These are phyloP conservation scores for Rana temporaria DNA, from an alignment of 2,113 vertebrate species.

Conservation along the genomic window DNA sequence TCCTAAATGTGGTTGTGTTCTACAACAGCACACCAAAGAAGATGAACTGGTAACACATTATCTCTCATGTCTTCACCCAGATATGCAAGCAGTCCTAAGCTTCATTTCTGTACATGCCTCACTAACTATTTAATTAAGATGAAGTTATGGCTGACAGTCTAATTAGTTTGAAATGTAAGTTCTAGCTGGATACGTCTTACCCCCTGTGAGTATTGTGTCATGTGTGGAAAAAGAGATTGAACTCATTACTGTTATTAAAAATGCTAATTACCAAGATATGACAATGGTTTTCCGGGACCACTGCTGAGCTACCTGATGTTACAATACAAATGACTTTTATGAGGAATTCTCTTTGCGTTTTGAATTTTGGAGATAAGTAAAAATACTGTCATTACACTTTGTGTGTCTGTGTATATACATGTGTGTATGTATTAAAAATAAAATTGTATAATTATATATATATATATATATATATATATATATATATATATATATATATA, in stretches of 20 bases:
- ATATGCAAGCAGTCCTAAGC: conserved; percentile 1
- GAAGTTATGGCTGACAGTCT: conserved; percentile 52
- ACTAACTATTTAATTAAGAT: conserved; percentile 59
- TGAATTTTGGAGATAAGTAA: neutral
- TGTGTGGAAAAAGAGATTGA: neutral
- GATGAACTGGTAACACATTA: neutral
- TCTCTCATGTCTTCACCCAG: conserved; percentile 3
- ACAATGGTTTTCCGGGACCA: neutral
- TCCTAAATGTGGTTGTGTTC: neutral
- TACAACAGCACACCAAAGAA: neutral
- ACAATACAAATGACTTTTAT: neutral
- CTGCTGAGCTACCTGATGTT: conserved; percentile 11
- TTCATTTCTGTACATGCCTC: conserved; percentile 41
- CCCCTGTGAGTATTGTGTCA: neutral
- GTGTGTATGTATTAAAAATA: no score
- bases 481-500: no score
- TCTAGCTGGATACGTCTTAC: conserved; percentile 23
- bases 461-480: no score
- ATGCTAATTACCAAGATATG: neutral
- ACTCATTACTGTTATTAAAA: conserved; percentile 6
- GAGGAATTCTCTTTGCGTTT: neutral
- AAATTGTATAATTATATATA: no score
- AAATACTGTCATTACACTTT: neutral
- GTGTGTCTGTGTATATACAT: no score
- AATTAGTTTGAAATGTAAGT: conserved; percentile 56